Percentiles rank a stretch among this genome's conserved stretches.
Conservation (phyloP, 2,113 vertebrate species). For the Aviceda subcristata region DNA sequence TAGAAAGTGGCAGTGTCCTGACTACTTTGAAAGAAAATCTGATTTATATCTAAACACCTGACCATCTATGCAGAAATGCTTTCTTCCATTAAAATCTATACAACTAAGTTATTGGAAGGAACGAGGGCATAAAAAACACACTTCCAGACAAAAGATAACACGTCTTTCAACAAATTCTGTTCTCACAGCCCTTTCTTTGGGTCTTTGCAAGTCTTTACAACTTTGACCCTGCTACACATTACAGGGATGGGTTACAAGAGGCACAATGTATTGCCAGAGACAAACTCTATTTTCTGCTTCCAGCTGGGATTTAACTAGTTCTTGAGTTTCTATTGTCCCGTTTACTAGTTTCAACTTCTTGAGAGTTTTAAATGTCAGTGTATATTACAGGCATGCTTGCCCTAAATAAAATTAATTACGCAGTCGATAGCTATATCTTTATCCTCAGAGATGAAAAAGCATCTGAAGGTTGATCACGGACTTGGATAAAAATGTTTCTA, state of each 20-base stretch:
- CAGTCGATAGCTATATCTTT: not conserved
- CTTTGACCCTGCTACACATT: not conserved
- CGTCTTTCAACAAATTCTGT: not conserved
- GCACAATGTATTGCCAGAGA: not conserved
- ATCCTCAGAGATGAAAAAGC: not conserved
- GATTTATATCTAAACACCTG: not conserved
- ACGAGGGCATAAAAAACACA: not conserved
- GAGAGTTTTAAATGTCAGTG: not conserved
- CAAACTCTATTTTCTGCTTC: not conserved
- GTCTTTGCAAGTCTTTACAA: not conserved
- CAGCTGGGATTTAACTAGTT: not conserved
- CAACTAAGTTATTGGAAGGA: not conserved
- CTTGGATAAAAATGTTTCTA: not conserved
- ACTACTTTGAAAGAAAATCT: not conserved
- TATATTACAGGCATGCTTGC: not conserved
- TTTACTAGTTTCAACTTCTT: not conserved
- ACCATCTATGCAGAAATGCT: not conserved
- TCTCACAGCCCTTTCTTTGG: not conserved
- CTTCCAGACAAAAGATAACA: not conserved
- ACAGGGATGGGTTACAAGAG: not conserved
- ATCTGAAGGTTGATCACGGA: not conserved
- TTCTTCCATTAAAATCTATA: not conserved
- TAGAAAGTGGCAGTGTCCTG: fast-evolving
- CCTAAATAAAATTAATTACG: not conserved
- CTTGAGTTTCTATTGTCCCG: not conserved